Evolutionary conservation across 2,113 vertebrate species (phyloP), one percentile per base, ranked within the genome.

Genomic region (Daboia siamensis): DNA sequence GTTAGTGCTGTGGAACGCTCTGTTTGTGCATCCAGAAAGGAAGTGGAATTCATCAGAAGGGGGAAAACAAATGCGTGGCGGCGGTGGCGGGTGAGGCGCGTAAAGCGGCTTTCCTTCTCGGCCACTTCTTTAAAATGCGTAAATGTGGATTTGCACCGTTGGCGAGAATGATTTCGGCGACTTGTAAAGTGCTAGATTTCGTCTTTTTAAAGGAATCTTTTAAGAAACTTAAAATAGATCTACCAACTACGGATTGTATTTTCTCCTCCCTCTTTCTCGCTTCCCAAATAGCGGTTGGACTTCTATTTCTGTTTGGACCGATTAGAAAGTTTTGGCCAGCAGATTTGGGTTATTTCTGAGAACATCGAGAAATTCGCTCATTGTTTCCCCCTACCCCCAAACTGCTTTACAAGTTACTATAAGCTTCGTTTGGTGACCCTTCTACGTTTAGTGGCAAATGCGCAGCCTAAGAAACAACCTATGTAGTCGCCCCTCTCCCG

Each of bases 11-110:
- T 64, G 5, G 44, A 91, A n/a, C 8, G 59, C n/a, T 33, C 88
- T 46, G 61, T 80, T 92, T 24, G 26, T 57, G 91, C 51, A 3
- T 6, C 24, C 33, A 69, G 91, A 46, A 80, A 92, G 91, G 86
- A 57, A 88, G 51, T n/a, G 51, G 87, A 48, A 39, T 80, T 46
- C 52, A 89, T 56, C 61, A 56, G 26, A 26, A 57, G 91, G 52
- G 80, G 51, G 52, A 91, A 91, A 86, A 91, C 90, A 85, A 57
- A 61, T 74, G 91, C 91, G 86, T 88, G 91, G 91, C 91, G 46
- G 11, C 20, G 46, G 29, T 0, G 52, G 74, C 11, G 61, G 51
- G 2, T 2, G 69, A 52, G 21, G 59, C 24, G 20, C 11, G 2
- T 9, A 26, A 87, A 33, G 57, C 13, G 48, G 54, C 10, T 10